Conservation (phyloP, 2,888 invertebrate species). For the Steromphala cineraria region DNA sequence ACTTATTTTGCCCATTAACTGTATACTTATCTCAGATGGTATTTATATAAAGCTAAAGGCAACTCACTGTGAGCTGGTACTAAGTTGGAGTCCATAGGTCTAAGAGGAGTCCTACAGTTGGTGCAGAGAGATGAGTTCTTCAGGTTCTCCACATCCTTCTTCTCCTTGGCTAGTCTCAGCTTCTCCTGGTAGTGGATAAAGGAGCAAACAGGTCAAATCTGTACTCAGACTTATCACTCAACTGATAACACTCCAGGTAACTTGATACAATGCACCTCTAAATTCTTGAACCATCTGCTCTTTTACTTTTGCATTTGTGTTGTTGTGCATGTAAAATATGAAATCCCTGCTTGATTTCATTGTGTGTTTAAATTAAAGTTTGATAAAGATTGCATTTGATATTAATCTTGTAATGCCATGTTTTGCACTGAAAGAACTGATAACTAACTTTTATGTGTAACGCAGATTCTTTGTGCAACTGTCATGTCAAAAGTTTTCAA, state of each 20-base stretch:
- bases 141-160: slow-evolving; percentile 65
- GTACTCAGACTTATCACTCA: neutral
- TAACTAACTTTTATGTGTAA: too few relatives aligned
- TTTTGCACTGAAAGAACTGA: too few relatives aligned
- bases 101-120: slow-evolving; percentile 64
- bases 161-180: slow-evolving; percentile 68
- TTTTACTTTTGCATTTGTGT: too few relatives aligned
- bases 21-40: neutral
- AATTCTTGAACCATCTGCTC: neutral
- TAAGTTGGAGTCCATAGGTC: neutral
- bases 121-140: slow-evolving; percentile 63
- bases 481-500: too few relatives aligned
- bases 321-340: too few relatives aligned
- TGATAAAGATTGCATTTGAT: too few relatives aligned
- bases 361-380: too few relatives aligned
- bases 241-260: neutral
- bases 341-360: too few relatives aligned
- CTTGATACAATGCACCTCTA: too few relatives aligned
- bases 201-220: neutral
- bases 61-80: neutral
- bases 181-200: slow-evolving; percentile 60
- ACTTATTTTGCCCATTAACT: neutral
- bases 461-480: too few relatives aligned
- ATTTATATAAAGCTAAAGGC: neutral
- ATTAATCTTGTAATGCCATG: too few relatives aligned